phyloP scores from a whole-genome alignment of 2,113 vertebrate genomes.

The Symphodus melops region DNA sequence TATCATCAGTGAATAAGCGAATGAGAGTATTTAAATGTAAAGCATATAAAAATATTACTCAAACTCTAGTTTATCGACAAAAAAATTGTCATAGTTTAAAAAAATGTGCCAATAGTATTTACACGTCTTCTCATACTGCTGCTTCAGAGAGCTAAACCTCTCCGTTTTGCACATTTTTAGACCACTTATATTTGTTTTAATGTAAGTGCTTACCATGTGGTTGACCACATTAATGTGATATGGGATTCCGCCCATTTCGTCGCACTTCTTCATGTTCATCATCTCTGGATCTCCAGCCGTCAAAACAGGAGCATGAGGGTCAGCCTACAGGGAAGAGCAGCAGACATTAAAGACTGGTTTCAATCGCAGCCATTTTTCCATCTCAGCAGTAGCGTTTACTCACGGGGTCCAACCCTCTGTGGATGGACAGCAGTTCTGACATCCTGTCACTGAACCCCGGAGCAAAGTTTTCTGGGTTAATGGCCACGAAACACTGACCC shows the following conservation, averaged over 20 bases:
- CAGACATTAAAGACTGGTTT: background rate
- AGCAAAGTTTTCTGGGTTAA: slow-evolving; percentile 84
- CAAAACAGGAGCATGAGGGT: slow-evolving; percentile 66
- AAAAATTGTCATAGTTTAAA: too few relatives aligned
- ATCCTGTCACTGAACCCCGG: slow-evolving; percentile 80
- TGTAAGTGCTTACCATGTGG: slow-evolving; percentile 73
- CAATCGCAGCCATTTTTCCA: background rate
- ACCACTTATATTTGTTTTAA: background rate
- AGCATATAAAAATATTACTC: too few relatives aligned
- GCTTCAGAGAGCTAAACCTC: too few relatives aligned
- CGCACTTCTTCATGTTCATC: slow-evolving; percentile 72
- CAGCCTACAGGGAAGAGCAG: slow-evolving; percentile 55
- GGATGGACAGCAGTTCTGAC: slow-evolving; percentile 81
- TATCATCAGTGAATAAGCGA: too few relatives aligned
- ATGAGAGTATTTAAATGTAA: too few relatives aligned
- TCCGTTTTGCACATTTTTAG: background rate
- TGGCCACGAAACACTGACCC: slow-evolving; percentile 85
- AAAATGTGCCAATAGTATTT: too few relatives aligned
- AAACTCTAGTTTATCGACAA: too few relatives aligned
- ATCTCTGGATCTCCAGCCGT: slow-evolving; percentile 83
- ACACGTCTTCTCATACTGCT: too few relatives aligned
- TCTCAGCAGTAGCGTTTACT: slow-evolving; percentile 42
- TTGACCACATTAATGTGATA: slow-evolving; percentile 82
- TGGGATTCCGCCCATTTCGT: slow-evolving; percentile 78
- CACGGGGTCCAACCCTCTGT: slow-evolving; percentile 77